Base-by-base conservation (phyloP, 2,113 vertebrate genomes). In the Odontesthes bonariensis region DNA sequence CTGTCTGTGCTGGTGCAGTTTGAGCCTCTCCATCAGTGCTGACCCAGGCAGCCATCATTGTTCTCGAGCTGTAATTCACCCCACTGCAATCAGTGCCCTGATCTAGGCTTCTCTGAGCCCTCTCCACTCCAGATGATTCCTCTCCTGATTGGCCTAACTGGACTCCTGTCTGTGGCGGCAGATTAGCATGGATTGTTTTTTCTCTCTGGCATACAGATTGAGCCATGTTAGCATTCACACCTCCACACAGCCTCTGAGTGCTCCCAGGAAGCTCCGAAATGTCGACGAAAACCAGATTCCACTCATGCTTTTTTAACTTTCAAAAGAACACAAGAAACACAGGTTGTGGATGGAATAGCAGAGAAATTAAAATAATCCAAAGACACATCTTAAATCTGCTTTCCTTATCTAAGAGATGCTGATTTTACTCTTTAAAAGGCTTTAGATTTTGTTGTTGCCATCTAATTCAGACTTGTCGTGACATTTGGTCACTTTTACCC, bases 181-280 rank as follows among this genome's bases (percentile, higher is more conserved):
- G 86, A 94, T 94, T 94, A 94, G 90, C 92, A 90, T 89, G 91
- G 76, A 93, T 94, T 94, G 91, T 94, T 94, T 93, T 88, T 93
- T 91, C 90, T 85, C 81, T 76, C 87, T 57, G 88, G 89, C 86
- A 86, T 79, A 92, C 81, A 87, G 92, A 93, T 92, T 86, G 91
- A 83, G 83, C 70, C 42, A 58, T 66, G 78, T 90, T 92, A 92
- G 89, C 91, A 90, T 93, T 92, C 80, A 73, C 84, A 88, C 79
- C 78, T 90, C 75, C 22, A 57, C 57, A 58, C 32, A 46, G 75
- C 8, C 16, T 65, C 55, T 13, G 23, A 27, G 55, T 54, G 42
- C 63, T 77, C 64, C 3, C 19, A 23, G 2, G 56, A 47, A 52
- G 65, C 64, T 84, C 33, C 23, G 64, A 79, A 65, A 77, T 71